Percentiles rank a stretch among this genome's conserved stretches.
phyloP scores from a whole-genome alignment of 2,888 invertebrate species.

The Drosophila kanekoi region DNA sequence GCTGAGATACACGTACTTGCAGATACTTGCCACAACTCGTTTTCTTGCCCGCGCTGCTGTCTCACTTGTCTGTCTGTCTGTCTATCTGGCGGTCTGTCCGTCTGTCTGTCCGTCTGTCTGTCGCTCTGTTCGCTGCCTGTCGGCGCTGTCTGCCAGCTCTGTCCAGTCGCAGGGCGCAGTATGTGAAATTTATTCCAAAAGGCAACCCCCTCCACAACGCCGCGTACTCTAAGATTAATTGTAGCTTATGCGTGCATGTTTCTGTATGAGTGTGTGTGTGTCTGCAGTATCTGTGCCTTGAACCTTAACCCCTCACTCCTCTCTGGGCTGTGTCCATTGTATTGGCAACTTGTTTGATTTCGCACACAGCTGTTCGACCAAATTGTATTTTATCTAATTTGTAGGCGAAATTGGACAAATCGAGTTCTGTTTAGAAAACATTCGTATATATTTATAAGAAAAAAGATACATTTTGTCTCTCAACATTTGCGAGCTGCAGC shows the following conservation, averaged over 20 bases:
- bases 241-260: constrained; percentile 74
- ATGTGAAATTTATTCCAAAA: constrained; percentile 73
- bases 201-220: constrained; percentile 64
- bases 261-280: constrained; percentile 9
- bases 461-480: not conserved
- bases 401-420: constrained; percentile 57
- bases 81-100: constrained; percentile 38
- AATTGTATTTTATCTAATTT: constrained; percentile 1
- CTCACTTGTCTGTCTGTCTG: constrained; percentile 55
- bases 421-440: no score
- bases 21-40: constrained; percentile 65
- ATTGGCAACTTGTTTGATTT: constrained; percentile 73
- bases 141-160: constrained; percentile 23
- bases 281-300: constrained; percentile 20
- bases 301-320: constrained; percentile 18
- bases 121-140: constrained; percentile 20
- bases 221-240: constrained; percentile 75
- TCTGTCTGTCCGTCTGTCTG: constrained; percentile 24
- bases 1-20: constrained; percentile 54
- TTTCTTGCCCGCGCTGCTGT: constrained; percentile 38
- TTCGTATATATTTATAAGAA: no score
- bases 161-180: constrained; percentile 41
- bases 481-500: constrained; percentile 10
- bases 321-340: constrained; percentile 36
- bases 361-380: constrained; percentile 49